These are phyloP conservation scores for Rhizomys pruinosus DNA, from an alignment of 2,113 vertebrate genomes.

Conservation along the genomic window DNA sequence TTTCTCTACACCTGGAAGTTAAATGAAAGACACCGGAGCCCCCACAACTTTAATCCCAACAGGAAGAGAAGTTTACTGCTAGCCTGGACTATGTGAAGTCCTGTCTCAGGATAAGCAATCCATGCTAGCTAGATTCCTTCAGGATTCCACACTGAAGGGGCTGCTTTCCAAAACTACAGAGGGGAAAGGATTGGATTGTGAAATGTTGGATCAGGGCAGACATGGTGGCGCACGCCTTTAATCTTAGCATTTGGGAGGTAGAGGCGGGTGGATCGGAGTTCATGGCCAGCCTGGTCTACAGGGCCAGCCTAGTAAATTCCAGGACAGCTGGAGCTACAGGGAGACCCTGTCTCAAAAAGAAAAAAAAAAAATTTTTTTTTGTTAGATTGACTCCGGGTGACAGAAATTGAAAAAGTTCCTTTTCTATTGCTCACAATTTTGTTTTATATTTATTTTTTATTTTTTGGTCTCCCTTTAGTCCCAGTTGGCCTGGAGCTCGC, in stretches of 20 bases:
- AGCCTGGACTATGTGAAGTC: not conserved
- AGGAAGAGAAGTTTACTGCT: not conserved
- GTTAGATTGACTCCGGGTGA: no score
- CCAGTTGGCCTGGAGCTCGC: no score
- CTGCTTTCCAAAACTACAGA: not conserved
- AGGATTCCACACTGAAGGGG: no score
- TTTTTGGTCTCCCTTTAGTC: no score
- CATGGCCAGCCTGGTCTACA: not conserved
- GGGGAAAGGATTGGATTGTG: not conserved
- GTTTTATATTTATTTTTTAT: no score
- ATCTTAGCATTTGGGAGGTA: not conserved
- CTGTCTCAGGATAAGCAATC: not conserved
- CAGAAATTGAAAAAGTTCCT: no score
- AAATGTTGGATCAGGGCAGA: not conserved
- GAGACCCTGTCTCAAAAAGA: no score
- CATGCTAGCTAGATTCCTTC: not conserved
- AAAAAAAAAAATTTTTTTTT: no score
- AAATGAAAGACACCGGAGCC: not conserved
- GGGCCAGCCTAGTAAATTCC: no score
- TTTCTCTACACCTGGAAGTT: not conserved
- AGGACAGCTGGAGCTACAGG: no score
- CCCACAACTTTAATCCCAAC: not conserved
- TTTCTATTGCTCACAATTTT: no score
- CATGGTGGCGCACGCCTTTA: not conserved
- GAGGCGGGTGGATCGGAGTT: not conserved